Evolutionary conservation across 2,113 vertebrate species (phyloP), one percentile per base, ranked within the genome.

Genomic region (Oophaga pumilio): DNA sequence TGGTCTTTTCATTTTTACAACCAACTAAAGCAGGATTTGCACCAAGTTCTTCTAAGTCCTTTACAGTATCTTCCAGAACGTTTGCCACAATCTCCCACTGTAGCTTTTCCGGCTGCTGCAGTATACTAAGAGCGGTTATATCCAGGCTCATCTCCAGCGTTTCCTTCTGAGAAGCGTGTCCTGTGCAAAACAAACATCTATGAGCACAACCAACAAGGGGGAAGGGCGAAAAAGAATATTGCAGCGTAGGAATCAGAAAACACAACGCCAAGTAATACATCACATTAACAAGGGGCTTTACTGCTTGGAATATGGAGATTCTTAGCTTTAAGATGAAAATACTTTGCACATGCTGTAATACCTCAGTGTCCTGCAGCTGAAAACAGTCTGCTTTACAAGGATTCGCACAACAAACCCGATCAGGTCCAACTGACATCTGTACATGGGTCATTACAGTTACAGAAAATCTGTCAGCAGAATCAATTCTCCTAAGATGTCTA

Each of bases 51-150:
- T 99, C 98, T 62, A 99, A 94, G 92, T 99, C 98, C 92, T 99
- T 99, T 89, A 99, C 98, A 0, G 98, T 99, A 91, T 99, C 98
- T 95, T 99, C 98, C 91, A 99, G 92, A 62, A 99, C 97, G 86
- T 98, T 99, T 90, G 98, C 97, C 90, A 99, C 98, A 78, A 99
- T 97, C 93, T 99, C 98, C 98, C 97, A 99, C 90, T 99, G 97
- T 89, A 99, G 95, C 89, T 98, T 99, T 92, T 99, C 98, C 22
- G 98, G 98, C 91, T 99, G 98, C 91, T 99, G 98, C 64, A 99
- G 97, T 90, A 99, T 94, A 14, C 97, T 98, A 68, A 99, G 95
- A 0, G 98, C 97, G 11, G 98, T 99, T 92, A 99, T 94, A 62
- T 97, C 97, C 15, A 99, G 95, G 91, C 93, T 97, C 89, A 99